These are phyloP conservation scores for Rhogogaster chlorosoma DNA, from an alignment of 2,888 invertebrate genomes.

Conservation along the genomic window DNA sequence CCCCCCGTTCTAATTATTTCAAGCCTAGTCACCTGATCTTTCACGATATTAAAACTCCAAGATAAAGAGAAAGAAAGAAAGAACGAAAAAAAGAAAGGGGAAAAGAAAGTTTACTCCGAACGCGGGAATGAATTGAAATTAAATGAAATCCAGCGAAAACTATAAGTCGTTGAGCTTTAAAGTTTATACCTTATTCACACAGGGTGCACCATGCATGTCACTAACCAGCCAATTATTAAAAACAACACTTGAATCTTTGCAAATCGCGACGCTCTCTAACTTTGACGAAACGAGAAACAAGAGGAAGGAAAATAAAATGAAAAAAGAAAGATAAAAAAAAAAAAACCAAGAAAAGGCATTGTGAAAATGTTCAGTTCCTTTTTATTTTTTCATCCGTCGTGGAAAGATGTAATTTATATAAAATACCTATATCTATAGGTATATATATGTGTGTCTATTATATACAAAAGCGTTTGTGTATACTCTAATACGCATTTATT, in stretches of 20 bases:
- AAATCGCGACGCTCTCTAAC: slow-evolving; percentile 15
- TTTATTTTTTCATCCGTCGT: background rate
- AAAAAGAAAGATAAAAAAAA: background rate
- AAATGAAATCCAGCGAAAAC: background rate
- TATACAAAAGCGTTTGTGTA: slow-evolving; percentile 6
- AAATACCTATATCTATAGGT: background rate
- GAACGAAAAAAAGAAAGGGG: no score
- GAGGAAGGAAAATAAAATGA: no score
- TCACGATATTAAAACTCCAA: background rate
- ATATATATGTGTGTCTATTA: background rate
- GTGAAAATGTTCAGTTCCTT: background rate
- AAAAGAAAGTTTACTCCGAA: background rate
- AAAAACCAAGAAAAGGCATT: background rate
- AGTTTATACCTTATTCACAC: slow-evolving; percentile 28
- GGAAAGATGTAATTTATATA: background rate
- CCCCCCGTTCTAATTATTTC: background rate
- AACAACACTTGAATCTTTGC: background rate
- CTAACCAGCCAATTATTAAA: slow-evolving; percentile 3
- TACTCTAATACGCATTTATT: slow-evolving; percentile 31
- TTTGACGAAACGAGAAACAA: background rate
- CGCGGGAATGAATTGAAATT: background rate
- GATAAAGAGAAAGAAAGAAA: background rate
- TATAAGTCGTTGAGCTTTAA: slow-evolving; percentile 40
- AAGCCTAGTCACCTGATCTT: background rate
- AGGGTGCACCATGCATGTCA: slow-evolving; percentile 45